phyloP scores from a whole-genome alignment of 2,888 invertebrate species.

The Tinea semifulvella region DNA sequence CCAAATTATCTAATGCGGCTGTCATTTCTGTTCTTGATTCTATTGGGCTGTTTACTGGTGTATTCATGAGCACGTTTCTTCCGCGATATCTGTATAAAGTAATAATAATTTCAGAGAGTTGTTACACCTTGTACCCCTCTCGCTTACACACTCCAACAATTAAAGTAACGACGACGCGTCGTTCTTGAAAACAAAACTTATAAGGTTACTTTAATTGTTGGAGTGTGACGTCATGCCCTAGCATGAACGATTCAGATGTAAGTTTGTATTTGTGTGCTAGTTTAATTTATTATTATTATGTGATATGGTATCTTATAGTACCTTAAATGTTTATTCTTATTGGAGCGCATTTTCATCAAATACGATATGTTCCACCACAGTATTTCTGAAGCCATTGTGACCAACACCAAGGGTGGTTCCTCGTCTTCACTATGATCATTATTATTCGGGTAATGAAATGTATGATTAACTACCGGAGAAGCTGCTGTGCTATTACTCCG shows the following conservation, averaged over 20 bases:
- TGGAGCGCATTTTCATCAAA: constrained; percentile 27
- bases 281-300: no score
- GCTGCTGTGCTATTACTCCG: constrained; percentile 23
- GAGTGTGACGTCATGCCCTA: no score
- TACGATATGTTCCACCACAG: constrained; percentile 67
- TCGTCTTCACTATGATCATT: constrained; percentile 28
- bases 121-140: no score
- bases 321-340: constrained; percentile 30
- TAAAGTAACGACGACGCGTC: no score
- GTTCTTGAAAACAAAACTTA: no score
- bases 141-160: no score
- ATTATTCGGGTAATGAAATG: constrained; percentile 13
- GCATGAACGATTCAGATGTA: no score
- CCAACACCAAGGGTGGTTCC: constrained; percentile 54
- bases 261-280: no score
- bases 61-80: constrained; percentile 42
- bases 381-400: constrained; percentile 66
- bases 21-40: constrained; percentile 22
- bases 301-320: constrained; percentile 23
- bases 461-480: constrained; percentile 11
- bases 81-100: constrained; percentile 29
- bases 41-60: constrained; percentile 35
- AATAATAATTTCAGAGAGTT: background rate
- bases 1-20: constrained; percentile 21
- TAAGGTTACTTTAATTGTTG: no score